Evolutionary conservation across 2,888 invertebrate species (phyloP).

Genomic region (Hydraecia micacea): DNA sequence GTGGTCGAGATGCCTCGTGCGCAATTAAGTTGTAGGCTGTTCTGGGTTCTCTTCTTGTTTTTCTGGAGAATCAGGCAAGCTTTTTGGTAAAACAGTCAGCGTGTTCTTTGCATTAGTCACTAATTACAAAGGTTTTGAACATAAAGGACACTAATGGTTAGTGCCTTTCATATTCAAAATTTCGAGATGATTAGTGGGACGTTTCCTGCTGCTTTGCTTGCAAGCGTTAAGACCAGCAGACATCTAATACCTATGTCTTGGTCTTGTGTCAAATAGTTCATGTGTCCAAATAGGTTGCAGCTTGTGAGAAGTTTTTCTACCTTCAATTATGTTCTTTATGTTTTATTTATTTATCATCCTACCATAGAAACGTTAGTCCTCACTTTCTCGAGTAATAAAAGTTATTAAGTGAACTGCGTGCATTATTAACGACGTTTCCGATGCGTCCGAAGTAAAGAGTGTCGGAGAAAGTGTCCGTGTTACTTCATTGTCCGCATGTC

Average conservation of each 20-base stretch:
- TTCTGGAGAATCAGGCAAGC: too few relatives aligned
- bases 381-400: slow-evolving; percentile 34
- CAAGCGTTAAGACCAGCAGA: not conserved
- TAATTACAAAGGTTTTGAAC: not conserved
- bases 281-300: not conserved
- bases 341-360: not conserved
- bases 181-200: not conserved
- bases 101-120: not conserved
- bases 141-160: not conserved
- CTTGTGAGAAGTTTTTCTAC: not conserved
- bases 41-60: not conserved
- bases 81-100: not conserved
- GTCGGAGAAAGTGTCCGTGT: slow-evolving; percentile 74
- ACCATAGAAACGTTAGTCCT: not conserved
- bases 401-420: slow-evolving; percentile 34
- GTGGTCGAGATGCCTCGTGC: not conserved
- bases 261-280: not conserved
- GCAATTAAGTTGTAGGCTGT: not conserved
- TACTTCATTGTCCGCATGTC: slow-evolving; percentile 77
- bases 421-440: slow-evolving; percentile 49
- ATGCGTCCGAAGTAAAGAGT: slow-evolving; percentile 61
- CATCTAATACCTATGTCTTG: too few relatives aligned
- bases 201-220: not conserved
- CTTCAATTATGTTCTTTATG: not conserved
- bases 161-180: not conserved